Conservation (phyloP, 1,140 invertebrate genomes). For the Drosophila pachea region DNA sequence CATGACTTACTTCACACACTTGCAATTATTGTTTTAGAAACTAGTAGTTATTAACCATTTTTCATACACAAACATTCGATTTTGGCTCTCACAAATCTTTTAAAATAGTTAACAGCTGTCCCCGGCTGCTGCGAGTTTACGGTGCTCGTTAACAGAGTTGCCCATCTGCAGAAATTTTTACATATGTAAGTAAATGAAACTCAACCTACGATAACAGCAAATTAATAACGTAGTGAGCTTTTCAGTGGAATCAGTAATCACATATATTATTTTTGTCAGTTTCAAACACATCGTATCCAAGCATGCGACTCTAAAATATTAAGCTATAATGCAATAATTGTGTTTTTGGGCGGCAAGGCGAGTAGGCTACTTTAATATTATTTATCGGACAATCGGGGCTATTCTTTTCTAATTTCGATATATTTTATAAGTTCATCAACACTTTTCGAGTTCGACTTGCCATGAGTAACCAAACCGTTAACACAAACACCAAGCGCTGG, state of each 20-base stretch:
- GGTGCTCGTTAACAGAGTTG: not conserved
- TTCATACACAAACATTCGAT: conserved; percentile 16
- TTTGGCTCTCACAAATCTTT: not conserved
- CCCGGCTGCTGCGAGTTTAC: not conserved
- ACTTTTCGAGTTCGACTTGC: conserved; percentile 1
- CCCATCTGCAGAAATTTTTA: not conserved
- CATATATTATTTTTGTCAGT: not conserved
- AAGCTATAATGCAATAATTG: not conserved
- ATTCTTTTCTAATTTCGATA: conserved; percentile 7
- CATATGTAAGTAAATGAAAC: not conserved
- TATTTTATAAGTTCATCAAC: conserved; percentile 11
- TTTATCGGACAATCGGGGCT: conserved; percentile 6
- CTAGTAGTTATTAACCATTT: not conserved
- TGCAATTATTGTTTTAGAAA: not conserved
- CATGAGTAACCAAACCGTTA: conserved; percentile 21
- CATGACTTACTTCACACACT: not conserved
- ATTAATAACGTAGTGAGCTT: too few species aligned
- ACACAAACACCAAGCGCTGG: conserved; percentile 21
- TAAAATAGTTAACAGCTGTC: conserved; percentile 29
- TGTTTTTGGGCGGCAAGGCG: not conserved
- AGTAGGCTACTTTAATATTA: not conserved
- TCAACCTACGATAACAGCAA: not conserved
- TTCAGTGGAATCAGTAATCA: not conserved
- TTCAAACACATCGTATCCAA: not conserved
- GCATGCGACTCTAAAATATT: not conserved